phyloP scores from a whole-genome alignment of 2,113 vertebrate genomes.

The Pelmatolapia mariae region DNA sequence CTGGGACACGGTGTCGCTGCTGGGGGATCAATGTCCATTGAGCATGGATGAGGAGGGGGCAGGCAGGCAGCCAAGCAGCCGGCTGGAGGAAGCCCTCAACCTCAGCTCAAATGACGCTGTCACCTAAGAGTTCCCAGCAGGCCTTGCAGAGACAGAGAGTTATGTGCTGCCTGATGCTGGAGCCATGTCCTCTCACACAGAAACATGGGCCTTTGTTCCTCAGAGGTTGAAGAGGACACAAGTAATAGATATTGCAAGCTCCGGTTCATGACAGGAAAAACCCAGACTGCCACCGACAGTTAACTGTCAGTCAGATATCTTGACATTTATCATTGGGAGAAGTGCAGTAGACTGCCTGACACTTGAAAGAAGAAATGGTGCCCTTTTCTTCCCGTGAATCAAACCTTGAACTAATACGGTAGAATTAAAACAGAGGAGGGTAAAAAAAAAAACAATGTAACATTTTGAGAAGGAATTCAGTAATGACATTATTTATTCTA shows the following conservation, averaged over 20 bases:
- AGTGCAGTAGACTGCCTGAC: background rate
- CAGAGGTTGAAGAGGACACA: conserved; percentile 67
- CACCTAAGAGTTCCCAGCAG: conserved; percentile 64
- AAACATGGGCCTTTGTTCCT: conserved; percentile 42
- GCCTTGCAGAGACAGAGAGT: conserved; percentile 53
- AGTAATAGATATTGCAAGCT: conserved; percentile 47
- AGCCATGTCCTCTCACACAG: conserved; percentile 57
- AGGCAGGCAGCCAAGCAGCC: conserved; percentile 61
- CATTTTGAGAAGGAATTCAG: background rate
- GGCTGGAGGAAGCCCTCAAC: conserved; percentile 52
- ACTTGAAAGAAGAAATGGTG: background rate
- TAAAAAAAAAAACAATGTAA: accelerated
- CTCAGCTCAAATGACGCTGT: conserved; percentile 64
- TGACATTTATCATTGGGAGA: conserved; percentile 12
- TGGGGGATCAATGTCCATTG: conserved; percentile 82
- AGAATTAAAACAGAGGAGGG: background rate
- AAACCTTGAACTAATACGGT: background rate
- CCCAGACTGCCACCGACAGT: conserved; percentile 9
- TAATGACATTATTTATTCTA: background rate
- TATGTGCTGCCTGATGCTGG: conserved; percentile 45
- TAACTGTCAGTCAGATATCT: conserved; percentile 24
- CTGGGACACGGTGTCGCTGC: conserved; percentile 77
- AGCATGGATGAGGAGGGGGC: conserved; percentile 52
- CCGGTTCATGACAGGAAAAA: conserved; percentile 45
- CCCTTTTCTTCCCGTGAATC: background rate